Percentiles rank a stretch among this genome's conserved stretches.
phyloP scores from a whole-genome alignment of 2,797 vertebrate species.

The Dallia pectoralis region DNA sequence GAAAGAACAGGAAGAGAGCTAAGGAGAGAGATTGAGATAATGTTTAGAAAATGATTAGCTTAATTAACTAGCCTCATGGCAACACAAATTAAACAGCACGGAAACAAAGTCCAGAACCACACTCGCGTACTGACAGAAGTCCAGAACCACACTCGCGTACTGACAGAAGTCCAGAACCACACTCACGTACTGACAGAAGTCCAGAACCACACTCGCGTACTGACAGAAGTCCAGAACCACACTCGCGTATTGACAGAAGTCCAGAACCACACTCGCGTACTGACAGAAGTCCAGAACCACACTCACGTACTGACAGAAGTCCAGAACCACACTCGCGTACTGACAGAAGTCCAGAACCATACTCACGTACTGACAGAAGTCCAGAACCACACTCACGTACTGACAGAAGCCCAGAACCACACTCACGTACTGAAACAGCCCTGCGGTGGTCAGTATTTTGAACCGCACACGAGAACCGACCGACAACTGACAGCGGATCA shows the following conservation, averaged over 20 bases:
- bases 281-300: too few relatives aligned
- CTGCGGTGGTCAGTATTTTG: too few relatives aligned
- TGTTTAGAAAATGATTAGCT: neutral
- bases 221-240: too few relatives aligned
- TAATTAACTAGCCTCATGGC: conserved; percentile 1
- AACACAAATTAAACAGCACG: neutral
- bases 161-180: too few relatives aligned
- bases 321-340: too few relatives aligned
- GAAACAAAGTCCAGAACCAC: conserved; percentile 2
- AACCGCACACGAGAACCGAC: too few relatives aligned
- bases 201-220: too few relatives aligned
- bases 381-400: conserved; percentile 8
- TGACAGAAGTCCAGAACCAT: too few relatives aligned
- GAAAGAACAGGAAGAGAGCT: neutral
- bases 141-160: too few relatives aligned
- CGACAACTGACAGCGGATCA: too few relatives aligned
- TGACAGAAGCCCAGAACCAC: neutral
- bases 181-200: conserved; percentile 1
- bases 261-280: too few relatives aligned
- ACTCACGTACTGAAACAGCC: neutral
- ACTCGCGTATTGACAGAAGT: conserved; percentile 1
- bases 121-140: conserved; percentile 2
- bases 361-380: too few relatives aligned
- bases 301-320: conserved; percentile 1
- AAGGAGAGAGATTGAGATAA: neutral